Conservation (phyloP, 2,113 vertebrate species). For the Caloenas nicobarica region DNA sequence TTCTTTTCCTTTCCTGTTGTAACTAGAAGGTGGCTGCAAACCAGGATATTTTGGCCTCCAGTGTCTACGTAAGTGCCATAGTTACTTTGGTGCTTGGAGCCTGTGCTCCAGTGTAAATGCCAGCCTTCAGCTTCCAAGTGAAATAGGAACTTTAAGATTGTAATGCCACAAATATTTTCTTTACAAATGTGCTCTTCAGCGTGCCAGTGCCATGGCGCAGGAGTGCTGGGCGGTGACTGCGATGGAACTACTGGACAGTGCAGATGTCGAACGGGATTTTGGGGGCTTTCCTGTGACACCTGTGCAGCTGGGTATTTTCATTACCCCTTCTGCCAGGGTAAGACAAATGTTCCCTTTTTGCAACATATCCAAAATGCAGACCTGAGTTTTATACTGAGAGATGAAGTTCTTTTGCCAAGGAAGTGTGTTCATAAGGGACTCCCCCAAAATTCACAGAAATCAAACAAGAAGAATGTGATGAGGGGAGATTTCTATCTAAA, state of each 20-base stretch:
- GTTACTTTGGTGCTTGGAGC: neutral
- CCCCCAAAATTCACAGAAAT: neutral
- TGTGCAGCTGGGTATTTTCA: conserved; percentile 53
- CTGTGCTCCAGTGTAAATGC: neutral
- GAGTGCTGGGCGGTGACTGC: conserved; percentile 6
- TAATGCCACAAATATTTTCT: neutral
- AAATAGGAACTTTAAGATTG: neutral
- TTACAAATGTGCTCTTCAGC: conserved; percentile 14
- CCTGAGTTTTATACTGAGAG: neutral
- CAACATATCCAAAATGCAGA: neutral
- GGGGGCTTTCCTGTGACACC: conserved; percentile 46
- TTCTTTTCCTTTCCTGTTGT: neutral
- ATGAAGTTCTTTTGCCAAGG: neutral
- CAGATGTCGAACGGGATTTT: conserved; percentile 51
- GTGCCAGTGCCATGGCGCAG: neutral
- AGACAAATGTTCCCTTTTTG: neutral
- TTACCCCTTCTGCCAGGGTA: conserved; percentile 68
- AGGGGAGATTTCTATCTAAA: neutral
- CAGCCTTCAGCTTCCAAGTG: neutral
- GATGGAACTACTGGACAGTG: conserved; percentile 22
- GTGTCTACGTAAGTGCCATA: conserved; percentile 75
- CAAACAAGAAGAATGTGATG: neutral
- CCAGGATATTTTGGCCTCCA: conserved; percentile 75
- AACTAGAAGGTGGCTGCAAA: conserved; percentile 63
- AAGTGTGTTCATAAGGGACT: neutral